These are phyloP conservation scores for Drosophila tanythrix DNA, from an alignment of 2,888 invertebrate genomes.

Conservation along the genomic window DNA sequence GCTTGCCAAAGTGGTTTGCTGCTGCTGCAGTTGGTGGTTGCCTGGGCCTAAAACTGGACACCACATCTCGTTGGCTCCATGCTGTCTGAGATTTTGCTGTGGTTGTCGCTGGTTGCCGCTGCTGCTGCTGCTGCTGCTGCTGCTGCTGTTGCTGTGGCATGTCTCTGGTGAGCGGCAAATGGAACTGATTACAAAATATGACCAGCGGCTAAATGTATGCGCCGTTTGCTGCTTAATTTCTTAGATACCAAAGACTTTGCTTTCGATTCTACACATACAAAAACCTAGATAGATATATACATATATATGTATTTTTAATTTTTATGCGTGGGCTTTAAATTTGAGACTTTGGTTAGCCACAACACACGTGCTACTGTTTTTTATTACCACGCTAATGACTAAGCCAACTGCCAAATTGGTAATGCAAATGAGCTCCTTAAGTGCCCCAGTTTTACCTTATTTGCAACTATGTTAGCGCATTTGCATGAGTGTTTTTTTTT, in stretches of 20 bases:
- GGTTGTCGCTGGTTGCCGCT: constrained; percentile 36
- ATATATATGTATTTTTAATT: constrained; percentile 29
- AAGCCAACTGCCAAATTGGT: constrained; percentile 53
- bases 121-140: constrained; percentile 37
- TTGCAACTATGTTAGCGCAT: constrained; percentile 4
- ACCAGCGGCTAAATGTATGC: constrained; percentile 77
- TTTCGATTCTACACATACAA: constrained; percentile 26
- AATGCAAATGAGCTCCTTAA: constrained; percentile 65
- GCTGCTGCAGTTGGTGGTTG: constrained; percentile 34
- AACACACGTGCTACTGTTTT: constrained; percentile 71
- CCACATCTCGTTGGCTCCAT: constrained; percentile 66
- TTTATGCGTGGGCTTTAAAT: constrained; percentile 74
- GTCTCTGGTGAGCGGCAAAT: constrained; percentile 75
- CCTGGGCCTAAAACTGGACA: constrained; percentile 72
- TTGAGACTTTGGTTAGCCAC: constrained; percentile 32
- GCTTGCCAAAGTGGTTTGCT: constrained; percentile 71
- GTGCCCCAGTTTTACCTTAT: constrained; percentile 47
- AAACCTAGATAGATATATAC: constrained; percentile 4
- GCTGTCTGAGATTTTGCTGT: constrained; percentile 67
- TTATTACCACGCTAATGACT: constrained; percentile 50
- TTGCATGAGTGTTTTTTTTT: constrained; percentile 15
- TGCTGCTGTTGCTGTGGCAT: constrained; percentile 43
- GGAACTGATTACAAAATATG: constrained; percentile 79
- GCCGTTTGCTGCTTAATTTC: constrained; percentile 78
- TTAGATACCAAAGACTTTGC: constrained; percentile 55